Base-by-base conservation (phyloP, 1,140 invertebrate species). In the Drosophila aff. region DNA sequence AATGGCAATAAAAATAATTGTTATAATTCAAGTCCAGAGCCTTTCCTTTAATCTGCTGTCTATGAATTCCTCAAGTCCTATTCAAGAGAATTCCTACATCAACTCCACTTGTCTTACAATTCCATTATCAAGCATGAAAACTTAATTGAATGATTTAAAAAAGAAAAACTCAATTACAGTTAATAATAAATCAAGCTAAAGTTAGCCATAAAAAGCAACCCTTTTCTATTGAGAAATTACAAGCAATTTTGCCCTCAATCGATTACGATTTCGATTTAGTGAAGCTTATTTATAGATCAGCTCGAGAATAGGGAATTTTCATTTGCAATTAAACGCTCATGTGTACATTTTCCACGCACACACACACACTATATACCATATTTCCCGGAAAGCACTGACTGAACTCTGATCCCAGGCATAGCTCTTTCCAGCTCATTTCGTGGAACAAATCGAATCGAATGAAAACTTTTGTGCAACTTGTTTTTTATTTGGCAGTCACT, bases 401-500 rank as follows among this genome's bases (percentile, higher is more conserved):
- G 36, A 38, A 38, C 38, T 43, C 11, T 10, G 23, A 21, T 23
- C 9, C 26, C 40, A 16, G 46, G 23, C 46, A 49, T 26, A 40
- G 26, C 26, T 16, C 46, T 60, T 73, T 72, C 67, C 69, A 73
- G 49, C 38, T 60, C 71, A 74, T 73, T 74, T 74, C 46, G 21
- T 61, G 43, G 68, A 73, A 61, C 53, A 76, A 77, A 69, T 77
- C 43, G 40, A 78, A 77, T 78, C 40, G 33, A 64, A 76, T 76
- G 61, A 43, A 74, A 75, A 57, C 53, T 57, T 75, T 60, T 53
- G 74, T 76, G 73, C 75, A 68, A 46, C n/a, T 49, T 46, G 5
- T 11, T 21, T 23, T 46, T 46, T 46, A 2, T 46, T 50, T 60
- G 72, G 41, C 13, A 77, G 44, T 61, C 73, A 65, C 36, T 71